phyloP scores from a whole-genome alignment of 2,888 invertebrate species.

The Digitonthophagus gazella region DNA sequence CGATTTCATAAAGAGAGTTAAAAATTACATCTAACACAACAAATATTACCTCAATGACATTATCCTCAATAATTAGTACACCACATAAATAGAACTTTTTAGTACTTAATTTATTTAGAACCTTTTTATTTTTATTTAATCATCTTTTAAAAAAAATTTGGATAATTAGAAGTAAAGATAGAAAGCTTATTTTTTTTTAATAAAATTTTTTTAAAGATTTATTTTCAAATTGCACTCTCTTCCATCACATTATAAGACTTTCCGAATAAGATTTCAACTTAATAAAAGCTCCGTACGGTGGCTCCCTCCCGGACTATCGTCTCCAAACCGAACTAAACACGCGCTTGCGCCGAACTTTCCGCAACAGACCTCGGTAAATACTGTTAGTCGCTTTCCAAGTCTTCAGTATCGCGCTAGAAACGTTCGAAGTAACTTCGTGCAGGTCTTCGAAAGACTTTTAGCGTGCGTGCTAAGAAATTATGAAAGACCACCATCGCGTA shows the following conservation, averaged over 20 bases:
- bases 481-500: slow-evolving; percentile 51
- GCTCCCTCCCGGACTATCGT: slow-evolving; percentile 47
- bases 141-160: too few species aligned
- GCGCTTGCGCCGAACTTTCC: slow-evolving; percentile 45
- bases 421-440: slow-evolving; percentile 42
- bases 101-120: too few species aligned
- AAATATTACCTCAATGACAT: too few species aligned
- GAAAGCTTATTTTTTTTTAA: too few species aligned
- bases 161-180: too few species aligned
- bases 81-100: too few species aligned
- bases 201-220: too few species aligned
- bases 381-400: slow-evolving; percentile 20
- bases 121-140: too few species aligned
- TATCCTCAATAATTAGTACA: too few species aligned
- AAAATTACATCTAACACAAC: too few species aligned
- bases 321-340: slow-evolving; percentile 55
- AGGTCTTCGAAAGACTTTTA: not conserved
- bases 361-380: slow-evolving; percentile 35
- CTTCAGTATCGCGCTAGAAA: slow-evolving; percentile 43
- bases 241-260: not conserved
- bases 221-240: not conserved
- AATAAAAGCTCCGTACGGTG: slow-evolving; percentile 41
- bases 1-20: too few species aligned
- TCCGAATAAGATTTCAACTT: not conserved
- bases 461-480: slow-evolving; percentile 25